Evolutionary conservation across 2,797 vertebrate species (phyloP).

Genomic region (Oryzias dopingdopingensis): DNA sequence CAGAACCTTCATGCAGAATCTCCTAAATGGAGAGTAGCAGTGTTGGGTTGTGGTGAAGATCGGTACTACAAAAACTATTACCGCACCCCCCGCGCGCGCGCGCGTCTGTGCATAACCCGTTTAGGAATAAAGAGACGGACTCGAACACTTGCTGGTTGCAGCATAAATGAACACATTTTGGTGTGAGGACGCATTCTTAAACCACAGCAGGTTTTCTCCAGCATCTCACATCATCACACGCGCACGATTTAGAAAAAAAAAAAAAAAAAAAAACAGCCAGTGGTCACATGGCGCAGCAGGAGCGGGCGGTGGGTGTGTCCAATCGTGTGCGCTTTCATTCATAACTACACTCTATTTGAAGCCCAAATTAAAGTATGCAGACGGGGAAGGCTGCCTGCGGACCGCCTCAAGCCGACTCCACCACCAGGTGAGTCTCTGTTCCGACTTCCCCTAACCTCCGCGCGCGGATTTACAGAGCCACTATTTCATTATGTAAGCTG

Average conservation of each 20-base stretch:
- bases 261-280: constrained; percentile 33
- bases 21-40: constrained; percentile 1
- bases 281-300: constrained; percentile 60
- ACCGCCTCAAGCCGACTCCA: constrained; percentile 44
- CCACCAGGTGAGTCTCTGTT: constrained; percentile 49
- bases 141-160: background rate
- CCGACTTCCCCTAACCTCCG: background rate
- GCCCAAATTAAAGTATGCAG: constrained; percentile 67
- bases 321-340: constrained; percentile 74
- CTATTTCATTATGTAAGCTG: constrained; percentile 52
- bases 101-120: background rate
- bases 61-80: constrained; percentile 26
- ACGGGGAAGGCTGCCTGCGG: constrained; percentile 47
- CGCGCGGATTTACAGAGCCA: constrained; percentile 8
- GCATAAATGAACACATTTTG: background rate
- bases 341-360: constrained; percentile 71
- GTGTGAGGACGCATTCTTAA: constrained; percentile 13
- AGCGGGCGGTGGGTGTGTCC: constrained; percentile 74
- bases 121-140: background rate
- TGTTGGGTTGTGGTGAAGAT: constrained; percentile 26
- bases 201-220: constrained; percentile 25
- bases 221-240: constrained; percentile 55
- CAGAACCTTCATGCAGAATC: background rate
- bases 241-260: constrained; percentile 14
- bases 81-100: constrained; percentile 1